Evolutionary conservation across 2,888 invertebrate species (phyloP).

Genomic region (Cataglyphis livida): DNA sequence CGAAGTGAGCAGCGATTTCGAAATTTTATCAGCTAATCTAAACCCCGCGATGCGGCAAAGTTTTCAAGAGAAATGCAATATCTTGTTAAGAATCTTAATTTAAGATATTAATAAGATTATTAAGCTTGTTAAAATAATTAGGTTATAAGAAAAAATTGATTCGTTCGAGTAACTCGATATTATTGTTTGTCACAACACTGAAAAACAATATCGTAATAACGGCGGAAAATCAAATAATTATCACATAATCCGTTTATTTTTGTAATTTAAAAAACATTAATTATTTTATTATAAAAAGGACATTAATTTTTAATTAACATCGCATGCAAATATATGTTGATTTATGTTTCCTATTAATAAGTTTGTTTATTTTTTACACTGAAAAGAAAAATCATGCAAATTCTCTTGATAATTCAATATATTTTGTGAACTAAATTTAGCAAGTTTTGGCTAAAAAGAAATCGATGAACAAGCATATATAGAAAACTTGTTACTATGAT

Average conservation of each 20-base stretch:
- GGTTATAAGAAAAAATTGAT: no score
- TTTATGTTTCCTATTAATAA: background rate
- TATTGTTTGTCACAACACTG: no score
- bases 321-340: background rate
- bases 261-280: background rate
- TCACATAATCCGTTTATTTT: background rate
- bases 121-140: background rate
- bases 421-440: background rate
- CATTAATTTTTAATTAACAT: background rate
- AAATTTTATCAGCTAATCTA: background rate
- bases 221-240: background rate
- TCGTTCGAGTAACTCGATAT: no score
- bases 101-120: background rate
- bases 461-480: background rate
- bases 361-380: background rate
- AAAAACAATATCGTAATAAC: background rate
- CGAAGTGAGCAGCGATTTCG: background rate
- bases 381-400: background rate
- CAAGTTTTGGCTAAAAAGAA: conserved; percentile 10
- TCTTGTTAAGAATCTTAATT: background rate
- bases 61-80: background rate
- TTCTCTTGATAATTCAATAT: background rate
- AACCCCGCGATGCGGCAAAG: background rate
- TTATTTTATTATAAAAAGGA: background rate
- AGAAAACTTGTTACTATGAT: background rate